phyloP scores from a whole-genome alignment of 2,113 vertebrate species.

The Sialia sialis region DNA sequence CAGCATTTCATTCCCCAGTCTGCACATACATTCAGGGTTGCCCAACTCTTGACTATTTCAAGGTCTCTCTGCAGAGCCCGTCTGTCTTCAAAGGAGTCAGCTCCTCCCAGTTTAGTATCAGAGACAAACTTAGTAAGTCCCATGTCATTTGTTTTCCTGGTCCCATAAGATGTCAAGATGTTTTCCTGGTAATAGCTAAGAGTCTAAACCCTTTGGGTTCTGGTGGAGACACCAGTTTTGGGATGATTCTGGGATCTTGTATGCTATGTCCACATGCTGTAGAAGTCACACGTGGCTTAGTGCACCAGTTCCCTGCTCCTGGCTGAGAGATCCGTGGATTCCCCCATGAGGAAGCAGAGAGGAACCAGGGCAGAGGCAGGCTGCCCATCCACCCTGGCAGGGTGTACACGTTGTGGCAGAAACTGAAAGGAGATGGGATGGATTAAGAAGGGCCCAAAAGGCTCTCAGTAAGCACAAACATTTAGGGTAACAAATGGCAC shows the following conservation, averaged over 20 bases:
- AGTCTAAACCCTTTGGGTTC: background rate
- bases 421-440: background rate
- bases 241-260: background rate
- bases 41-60: background rate
- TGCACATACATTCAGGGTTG: background rate
- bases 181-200: background rate
- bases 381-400: rapidly evolving
- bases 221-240: background rate
- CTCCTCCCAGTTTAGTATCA: background rate
- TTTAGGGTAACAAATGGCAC: background rate
- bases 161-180: background rate
- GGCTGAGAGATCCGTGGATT: background rate
- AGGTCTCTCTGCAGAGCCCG: background rate
- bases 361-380: background rate
- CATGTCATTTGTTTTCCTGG: background rate
- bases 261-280: background rate
- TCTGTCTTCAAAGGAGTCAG: background rate
- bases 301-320: background rate
- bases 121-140: background rate
- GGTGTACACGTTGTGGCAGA: background rate
- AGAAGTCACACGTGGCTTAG: rapidly evolving
- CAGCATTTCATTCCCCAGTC: background rate
- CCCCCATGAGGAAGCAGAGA: background rate
- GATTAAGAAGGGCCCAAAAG: background rate
- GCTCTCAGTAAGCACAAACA: background rate